Evolutionary conservation across 2,888 invertebrate genomes (phyloP), one percentile per base, ranked within the genome.

Genomic region (Brachypalpus laphriformis): DNA sequence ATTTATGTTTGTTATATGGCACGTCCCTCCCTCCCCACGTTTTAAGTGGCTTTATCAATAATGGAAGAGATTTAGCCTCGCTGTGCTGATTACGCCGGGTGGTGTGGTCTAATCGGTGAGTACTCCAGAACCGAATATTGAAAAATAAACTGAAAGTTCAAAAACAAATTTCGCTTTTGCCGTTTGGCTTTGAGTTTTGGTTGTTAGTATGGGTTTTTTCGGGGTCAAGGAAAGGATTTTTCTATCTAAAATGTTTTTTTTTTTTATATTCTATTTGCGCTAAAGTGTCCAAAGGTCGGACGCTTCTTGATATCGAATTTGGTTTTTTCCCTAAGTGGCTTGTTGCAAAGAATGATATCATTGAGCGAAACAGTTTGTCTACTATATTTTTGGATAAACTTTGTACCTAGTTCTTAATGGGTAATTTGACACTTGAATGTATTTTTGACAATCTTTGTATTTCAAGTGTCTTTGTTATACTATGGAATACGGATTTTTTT

Each of bases 41-140:
- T 40, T 82, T 66, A 74, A 78, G 82, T 83, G 72, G 78, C 34
- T 71, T 83, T 83, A 78, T 83, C 82, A 78, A 83, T 83, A 78
- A 82, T 63, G 68, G 72, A 83, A 83, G 72, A 78, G 78, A 83
- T 78, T 78, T 63, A 63, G 61, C 66, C 82, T 78, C 66, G 70
- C 40, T 40, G 65, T 59, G 51, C 59, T 72, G 82, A 82, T 82
- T 72, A 82, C 37, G 16, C 51, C 51, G 49, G 65, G 57, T 76
- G 63, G 34, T 11, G 51, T n/a, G 40, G 42, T 20, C 61, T 75
- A 82, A 82, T 82, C 70, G 70, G 61, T 51, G 68, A 76, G 82
- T 71, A 57, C 82, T 82, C 34, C 25, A 70, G 45, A 37, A 66
- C 63, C 56, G 59, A 14, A 40, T 14, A 40, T 40, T 68, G 66